Evolutionary conservation across 2,888 invertebrate genomes (phyloP).

Genomic region (Patella caerulea): DNA sequence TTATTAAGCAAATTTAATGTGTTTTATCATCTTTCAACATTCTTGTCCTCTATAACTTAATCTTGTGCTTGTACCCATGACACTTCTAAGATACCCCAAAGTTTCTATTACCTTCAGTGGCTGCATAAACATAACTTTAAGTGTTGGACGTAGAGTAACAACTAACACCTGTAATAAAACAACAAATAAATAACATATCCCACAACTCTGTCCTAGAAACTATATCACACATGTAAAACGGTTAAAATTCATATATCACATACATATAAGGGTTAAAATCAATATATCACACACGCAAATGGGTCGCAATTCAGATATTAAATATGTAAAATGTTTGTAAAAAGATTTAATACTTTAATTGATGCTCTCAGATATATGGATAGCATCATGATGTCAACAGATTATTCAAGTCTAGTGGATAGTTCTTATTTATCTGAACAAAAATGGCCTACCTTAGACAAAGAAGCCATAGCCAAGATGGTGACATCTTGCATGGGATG

Average conservation of each 20-base stretch:
- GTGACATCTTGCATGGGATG: constrained; percentile 82
- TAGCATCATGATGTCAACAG: background rate
- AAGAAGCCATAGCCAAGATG: constrained; percentile 92
- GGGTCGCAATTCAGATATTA: too few relatives aligned
- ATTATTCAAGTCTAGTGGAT: background rate
- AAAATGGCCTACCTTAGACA: constrained; percentile 81
- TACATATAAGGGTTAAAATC: background rate
- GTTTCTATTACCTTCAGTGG: constrained; percentile 76
- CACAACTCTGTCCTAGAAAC: too few relatives aligned
- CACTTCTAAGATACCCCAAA: too few relatives aligned
- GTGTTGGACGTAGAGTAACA: constrained; percentile 83
- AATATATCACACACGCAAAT: too few relatives aligned
- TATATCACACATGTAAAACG: too few relatives aligned
- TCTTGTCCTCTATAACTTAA: too few relatives aligned
- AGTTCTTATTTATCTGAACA: background rate
- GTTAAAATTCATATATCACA: too few relatives aligned
- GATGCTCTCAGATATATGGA: too few relatives aligned
- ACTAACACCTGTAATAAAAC: constrained; percentile 78
- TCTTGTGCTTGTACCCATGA: too few relatives aligned
- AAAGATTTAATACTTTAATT: background rate
- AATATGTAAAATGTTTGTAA: background rate
- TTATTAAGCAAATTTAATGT: too few relatives aligned
- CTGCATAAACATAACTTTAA: constrained; percentile 85
- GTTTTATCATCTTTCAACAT: too few relatives aligned
- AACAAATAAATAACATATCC: too few relatives aligned